Conservation (phyloP, 30 jellyfish, hydroid and myxozoan genomes). For the Turritopsis rubra region DNA sequence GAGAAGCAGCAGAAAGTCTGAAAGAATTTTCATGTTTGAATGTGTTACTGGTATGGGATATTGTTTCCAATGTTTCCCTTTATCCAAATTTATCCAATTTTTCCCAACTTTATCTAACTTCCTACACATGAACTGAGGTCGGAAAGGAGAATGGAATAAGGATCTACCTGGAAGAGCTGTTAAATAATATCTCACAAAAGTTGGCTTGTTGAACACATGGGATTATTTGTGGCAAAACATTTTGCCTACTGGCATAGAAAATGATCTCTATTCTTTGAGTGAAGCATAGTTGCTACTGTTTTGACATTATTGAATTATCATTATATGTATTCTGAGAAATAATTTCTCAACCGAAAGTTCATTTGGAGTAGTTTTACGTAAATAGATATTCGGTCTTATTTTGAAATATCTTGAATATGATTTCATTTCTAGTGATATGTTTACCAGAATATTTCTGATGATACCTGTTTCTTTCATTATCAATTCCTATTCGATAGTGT, state of each 20-base stretch:
- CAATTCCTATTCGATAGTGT: neutral
- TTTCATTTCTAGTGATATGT: neutral
- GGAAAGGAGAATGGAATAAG: too few relatives aligned
- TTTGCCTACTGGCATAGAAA: too few relatives aligned
- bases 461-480: neutral
- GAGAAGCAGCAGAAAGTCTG: slow-evolving; percentile 36
- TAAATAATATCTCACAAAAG: too few relatives aligned
- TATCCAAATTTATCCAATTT: too few relatives aligned
- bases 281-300: neutral
- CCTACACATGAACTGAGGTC: too few relatives aligned
- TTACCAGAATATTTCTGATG: neutral
- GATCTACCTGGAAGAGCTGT: too few relatives aligned
- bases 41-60: too few relatives aligned
- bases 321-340: neutral
- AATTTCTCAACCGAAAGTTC: neutral
- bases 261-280: too few relatives aligned
- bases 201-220: too few relatives aligned
- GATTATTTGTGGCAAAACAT: too few relatives aligned
- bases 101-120: too few relatives aligned
- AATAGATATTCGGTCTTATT: neutral
- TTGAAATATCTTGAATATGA: neutral
- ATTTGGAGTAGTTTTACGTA: neutral
- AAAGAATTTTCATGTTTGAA: neutral
- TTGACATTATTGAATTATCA: neutral
- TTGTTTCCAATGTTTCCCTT: too few relatives aligned